Percentiles rank a stretch among this genome's conserved stretches.
Evolutionary conservation across 2,797 vertebrate species (phyloP).

Genomic region (Galagoides demidoff): DNA sequence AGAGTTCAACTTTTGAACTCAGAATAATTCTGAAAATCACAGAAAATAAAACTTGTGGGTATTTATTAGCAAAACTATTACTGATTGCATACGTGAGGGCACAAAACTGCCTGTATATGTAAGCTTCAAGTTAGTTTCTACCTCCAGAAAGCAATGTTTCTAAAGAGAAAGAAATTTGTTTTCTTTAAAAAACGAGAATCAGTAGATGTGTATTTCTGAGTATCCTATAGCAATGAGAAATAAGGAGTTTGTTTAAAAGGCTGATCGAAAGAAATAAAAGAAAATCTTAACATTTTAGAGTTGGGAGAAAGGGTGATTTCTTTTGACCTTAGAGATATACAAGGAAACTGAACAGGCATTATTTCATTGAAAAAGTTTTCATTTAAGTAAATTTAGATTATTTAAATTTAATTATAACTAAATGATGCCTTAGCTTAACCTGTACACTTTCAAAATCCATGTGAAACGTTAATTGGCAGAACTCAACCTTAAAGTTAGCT

Average conservation of each 20-base stretch:
- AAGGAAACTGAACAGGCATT: constrained; percentile 31
- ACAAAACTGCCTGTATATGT: background rate
- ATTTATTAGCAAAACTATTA: constrained; percentile 18
- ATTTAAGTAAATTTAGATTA: constrained; percentile 3
- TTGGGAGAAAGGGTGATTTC: constrained; percentile 24
- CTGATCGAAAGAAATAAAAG: background rate
- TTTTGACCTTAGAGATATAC: background rate
- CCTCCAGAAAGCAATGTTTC: constrained; percentile 26
- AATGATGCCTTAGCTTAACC: background rate
- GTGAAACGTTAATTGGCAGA: background rate
- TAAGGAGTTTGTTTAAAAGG: constrained; percentile 39
- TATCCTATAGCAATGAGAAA: background rate
- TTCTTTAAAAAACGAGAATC: background rate
- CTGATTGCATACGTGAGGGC: background rate
- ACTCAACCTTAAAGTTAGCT: background rate
- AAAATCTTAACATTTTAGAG: background rate
- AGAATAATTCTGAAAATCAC: constrained; percentile 45
- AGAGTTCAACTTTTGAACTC: background rate
- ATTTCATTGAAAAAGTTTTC: constrained; percentile 33
- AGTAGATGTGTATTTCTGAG: background rate
- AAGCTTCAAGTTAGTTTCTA: background rate
- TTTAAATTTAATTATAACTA: background rate
- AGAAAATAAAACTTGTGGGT: constrained; percentile 26
- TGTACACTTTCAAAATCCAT: background rate
- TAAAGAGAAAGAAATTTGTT: background rate